Conservation (phyloP, 2,888 invertebrate species). For the Caenorhabditis drosophilae region DNA sequence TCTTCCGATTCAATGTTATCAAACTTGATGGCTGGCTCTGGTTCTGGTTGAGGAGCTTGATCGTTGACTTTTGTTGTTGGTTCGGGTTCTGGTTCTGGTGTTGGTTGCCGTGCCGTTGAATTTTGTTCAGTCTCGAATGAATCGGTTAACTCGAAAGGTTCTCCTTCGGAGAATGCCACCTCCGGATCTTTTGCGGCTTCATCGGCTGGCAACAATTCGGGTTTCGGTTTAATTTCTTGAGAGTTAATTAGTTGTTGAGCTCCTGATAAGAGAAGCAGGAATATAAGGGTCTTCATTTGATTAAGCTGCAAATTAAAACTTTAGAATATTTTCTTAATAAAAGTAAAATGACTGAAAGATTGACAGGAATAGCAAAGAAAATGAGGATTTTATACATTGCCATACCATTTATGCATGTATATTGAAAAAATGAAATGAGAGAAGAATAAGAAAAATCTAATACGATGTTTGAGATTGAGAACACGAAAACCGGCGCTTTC, state of each 20-base stretch:
- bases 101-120: constrained; percentile 32
- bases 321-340: no score
- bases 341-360: not conserved
- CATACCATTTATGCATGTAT: not conserved
- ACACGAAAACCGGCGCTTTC: not conserved
- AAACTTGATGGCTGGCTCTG: constrained; percentile 62
- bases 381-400: not conserved
- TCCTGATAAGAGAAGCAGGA: constrained; percentile 25
- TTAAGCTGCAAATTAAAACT: not conserved
- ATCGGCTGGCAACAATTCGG: constrained; percentile 34
- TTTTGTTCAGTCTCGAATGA: constrained; percentile 30
- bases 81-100: constrained; percentile 43
- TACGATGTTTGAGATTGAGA: not conserved
- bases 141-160: constrained; percentile 41
- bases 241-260: constrained; percentile 16
- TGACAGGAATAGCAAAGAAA: not conserved
- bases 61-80: constrained; percentile 18
- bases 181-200: constrained; percentile 39
- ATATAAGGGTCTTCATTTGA: not conserved
- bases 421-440: not conserved
- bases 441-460: not conserved
- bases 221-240: constrained; percentile 40
- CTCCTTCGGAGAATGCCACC: constrained; percentile 31
- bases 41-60: constrained; percentile 40
- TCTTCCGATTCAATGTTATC: constrained; percentile 61